Evolutionary conservation across 2,113 vertebrate genomes (phyloP).

Genomic region (Halcyon malimbica): DNA sequence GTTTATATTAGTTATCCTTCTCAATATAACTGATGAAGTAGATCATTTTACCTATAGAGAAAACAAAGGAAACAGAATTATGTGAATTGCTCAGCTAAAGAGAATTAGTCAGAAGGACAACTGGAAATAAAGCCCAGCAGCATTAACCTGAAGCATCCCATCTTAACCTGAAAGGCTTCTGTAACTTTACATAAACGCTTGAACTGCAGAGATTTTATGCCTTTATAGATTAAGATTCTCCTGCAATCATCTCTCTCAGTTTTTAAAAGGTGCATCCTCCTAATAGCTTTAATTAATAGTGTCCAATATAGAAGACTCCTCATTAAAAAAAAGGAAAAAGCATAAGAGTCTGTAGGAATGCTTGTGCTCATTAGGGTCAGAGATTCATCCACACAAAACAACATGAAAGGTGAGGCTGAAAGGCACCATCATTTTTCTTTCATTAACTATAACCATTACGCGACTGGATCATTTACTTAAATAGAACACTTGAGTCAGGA

Average conservation of each 20-base stretch:
- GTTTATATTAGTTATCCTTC: background rate
- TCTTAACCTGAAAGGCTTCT: background rate
- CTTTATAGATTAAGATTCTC: background rate
- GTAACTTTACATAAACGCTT: background rate
- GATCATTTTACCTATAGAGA: background rate
- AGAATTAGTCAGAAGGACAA: background rate
- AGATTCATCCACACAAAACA: background rate
- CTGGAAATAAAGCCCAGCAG: constrained; percentile 14
- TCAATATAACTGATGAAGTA: background rate
- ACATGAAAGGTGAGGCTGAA: background rate
- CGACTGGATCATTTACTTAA: background rate
- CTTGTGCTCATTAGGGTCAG: background rate
- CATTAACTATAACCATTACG: background rate
- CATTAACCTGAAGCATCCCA: background rate
- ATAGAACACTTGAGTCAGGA: background rate
- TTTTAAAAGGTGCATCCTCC: background rate
- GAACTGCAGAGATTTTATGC: background rate
- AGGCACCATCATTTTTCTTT: background rate
- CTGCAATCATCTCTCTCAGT: background rate
- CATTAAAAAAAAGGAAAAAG: background rate
- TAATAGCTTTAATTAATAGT: background rate
- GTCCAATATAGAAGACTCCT: background rate
- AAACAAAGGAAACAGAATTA: constrained; percentile 6
- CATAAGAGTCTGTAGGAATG: background rate
- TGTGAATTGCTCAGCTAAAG: background rate